These are phyloP conservation scores for Ptychadena robeensis DNA, from an alignment of 2,797 vertebrate species.

Conservation along the genomic window DNA sequence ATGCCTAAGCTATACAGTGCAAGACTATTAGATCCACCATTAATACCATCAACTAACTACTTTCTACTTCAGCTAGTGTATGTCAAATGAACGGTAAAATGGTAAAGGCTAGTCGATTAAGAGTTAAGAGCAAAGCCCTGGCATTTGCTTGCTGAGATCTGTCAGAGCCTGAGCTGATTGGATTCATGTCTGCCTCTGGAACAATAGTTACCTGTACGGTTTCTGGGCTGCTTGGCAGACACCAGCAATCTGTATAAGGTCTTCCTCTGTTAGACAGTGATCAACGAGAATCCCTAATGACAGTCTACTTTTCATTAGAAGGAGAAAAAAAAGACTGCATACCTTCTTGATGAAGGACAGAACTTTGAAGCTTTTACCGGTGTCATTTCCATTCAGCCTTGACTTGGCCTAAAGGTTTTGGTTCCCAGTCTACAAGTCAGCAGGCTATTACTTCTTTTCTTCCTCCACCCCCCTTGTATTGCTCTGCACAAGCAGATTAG, in stretches of 20 bases:
- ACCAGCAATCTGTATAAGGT: constrained; percentile 74
- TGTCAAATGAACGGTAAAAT: background rate
- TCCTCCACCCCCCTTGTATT: constrained; percentile 51
- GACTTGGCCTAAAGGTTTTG: constrained; percentile 76
- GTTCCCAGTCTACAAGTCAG: constrained; percentile 73
- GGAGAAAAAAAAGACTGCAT: constrained; percentile 64
- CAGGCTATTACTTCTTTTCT: constrained; percentile 61
- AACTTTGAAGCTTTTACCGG: constrained; percentile 71
- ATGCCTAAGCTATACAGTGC: background rate
- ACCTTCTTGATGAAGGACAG: constrained; percentile 73
- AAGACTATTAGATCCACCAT: background rate
- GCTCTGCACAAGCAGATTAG: constrained; percentile 72
- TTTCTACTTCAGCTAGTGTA: background rate
- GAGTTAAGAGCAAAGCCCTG: constrained; percentile 80
- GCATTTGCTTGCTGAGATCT: constrained; percentile 81
- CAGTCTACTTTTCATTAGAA: constrained; percentile 70
- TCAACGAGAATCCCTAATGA: constrained; percentile 77
- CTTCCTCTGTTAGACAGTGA: constrained; percentile 73
- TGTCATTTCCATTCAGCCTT: constrained; percentile 75
- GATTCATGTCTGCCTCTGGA: constrained; percentile 81
- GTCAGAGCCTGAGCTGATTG: constrained; percentile 80
- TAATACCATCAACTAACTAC: background rate
- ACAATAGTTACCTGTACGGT: constrained; percentile 86
- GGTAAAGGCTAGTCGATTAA: constrained; percentile 39
- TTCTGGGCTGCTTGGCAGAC: constrained; percentile 77